phyloP scores from a whole-genome alignment of 2,797 vertebrate genomes.

The Anableps anableps region DNA sequence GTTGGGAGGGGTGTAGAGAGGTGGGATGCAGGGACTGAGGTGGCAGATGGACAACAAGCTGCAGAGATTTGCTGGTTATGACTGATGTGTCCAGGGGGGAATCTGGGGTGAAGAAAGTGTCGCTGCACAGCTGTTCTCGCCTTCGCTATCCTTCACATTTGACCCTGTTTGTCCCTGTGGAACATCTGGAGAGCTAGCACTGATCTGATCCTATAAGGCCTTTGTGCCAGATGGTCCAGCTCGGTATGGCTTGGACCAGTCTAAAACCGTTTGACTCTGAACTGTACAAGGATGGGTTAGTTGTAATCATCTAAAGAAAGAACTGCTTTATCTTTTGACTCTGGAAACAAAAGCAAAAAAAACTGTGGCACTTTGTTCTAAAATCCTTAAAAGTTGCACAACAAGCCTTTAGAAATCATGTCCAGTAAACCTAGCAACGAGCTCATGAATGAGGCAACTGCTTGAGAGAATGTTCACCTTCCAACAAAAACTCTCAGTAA shows the following conservation, averaged over 20 bases:
- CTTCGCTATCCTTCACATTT: constrained; percentile 73
- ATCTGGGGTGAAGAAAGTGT: constrained; percentile 56
- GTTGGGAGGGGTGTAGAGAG: constrained; percentile 3
- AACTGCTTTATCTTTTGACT: constrained; percentile 6
- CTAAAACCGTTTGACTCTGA: constrained; percentile 33
- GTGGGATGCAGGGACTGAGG: constrained; percentile 22
- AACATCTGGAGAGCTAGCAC: constrained; percentile 80
- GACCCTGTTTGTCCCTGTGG: constrained; percentile 70
- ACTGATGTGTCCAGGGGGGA: constrained; percentile 76
- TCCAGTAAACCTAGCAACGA: constrained; percentile 51
- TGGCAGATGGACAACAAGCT: constrained; percentile 65
- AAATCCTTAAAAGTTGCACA: constrained; percentile 16
- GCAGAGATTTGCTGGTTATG: constrained; percentile 64
- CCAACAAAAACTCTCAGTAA: constrained; percentile 53
- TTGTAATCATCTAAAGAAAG: constrained; percentile 33
- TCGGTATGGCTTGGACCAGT: constrained; percentile 40
- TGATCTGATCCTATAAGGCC: constrained; percentile 45
- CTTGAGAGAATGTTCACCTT: constrained; percentile 47
- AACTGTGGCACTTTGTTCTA: neutral
- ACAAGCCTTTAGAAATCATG: constrained; percentile 30
- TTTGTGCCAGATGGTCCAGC: constrained; percentile 61
- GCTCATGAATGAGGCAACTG: constrained; percentile 48
- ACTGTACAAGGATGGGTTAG: constrained; percentile 25
- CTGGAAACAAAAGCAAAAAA: constrained; percentile 15
- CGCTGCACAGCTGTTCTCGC: constrained; percentile 76